Evolutionary conservation across 2,888 invertebrate genomes (phyloP).

Genomic region (Linnaemya tessellans): DNA sequence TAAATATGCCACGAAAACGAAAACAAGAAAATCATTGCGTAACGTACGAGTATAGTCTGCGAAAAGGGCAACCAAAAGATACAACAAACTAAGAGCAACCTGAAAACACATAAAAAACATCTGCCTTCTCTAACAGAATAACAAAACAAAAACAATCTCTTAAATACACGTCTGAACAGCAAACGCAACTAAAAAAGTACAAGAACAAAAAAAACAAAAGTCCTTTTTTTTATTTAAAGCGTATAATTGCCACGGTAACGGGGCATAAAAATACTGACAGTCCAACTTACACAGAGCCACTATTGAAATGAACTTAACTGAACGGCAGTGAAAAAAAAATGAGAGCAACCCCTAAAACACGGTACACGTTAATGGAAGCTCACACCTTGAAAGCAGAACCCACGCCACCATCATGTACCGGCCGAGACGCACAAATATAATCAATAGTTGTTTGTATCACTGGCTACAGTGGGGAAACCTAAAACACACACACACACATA

Average conservation of each 20-base stretch:
- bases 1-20: conserved; percentile 42
- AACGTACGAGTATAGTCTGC: conserved; percentile 72
- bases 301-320: conserved; percentile 42
- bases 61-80: no score
- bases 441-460: conserved; percentile 54
- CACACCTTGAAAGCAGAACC: conserved; percentile 67
- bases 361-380: conserved; percentile 46
- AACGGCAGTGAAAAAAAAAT: conserved; percentile 33
- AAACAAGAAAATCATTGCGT: conserved; percentile 76
- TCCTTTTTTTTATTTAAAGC: conserved; percentile 60
- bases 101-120: conserved; percentile 69
- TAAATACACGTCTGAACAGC: conserved; percentile 54
- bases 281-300: conserved; percentile 12
- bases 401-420: conserved; percentile 62
- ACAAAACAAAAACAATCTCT: conserved; percentile 63
- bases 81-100: no score
- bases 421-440: conserved; percentile 49
- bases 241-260: conserved; percentile 71
- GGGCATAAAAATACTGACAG: conserved; percentile 58
- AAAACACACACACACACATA: background rate
- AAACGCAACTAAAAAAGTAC: conserved; percentile 18
- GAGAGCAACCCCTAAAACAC: conserved; percentile 66
- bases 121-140: conserved; percentile 70
- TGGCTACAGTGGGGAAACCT: conserved; percentile 17
- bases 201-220: conserved; percentile 39